Percentiles rank a stretch among this genome's conserved stretches.
Conservation (phyloP, 2,797 vertebrate species). For the Phataginus tricuspis region DNA sequence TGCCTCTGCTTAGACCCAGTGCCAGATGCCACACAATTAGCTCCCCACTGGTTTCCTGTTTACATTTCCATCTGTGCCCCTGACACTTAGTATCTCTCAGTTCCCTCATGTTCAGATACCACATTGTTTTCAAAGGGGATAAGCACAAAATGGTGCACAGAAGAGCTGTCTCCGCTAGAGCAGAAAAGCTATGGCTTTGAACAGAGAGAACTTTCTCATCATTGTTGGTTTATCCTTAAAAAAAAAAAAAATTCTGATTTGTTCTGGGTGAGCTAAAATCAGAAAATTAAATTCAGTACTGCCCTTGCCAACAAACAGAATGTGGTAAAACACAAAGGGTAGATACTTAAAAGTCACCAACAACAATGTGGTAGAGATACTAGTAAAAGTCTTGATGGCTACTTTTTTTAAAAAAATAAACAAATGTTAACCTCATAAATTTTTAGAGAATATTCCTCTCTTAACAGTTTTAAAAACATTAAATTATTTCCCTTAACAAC, state of each 20-base stretch:
- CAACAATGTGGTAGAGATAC: background rate
- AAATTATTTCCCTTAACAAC: constrained; percentile 21
- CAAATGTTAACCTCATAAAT: background rate
- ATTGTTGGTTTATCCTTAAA: background rate
- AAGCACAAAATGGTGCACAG: constrained; percentile 19
- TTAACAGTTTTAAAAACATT: background rate
- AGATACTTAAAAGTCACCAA: background rate
- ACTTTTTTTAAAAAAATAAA: background rate
- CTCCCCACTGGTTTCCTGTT: constrained; percentile 70
- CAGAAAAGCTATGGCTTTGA: background rate
- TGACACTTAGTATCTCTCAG: constrained; percentile 3
- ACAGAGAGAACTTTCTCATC: background rate
- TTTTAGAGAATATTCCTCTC: constrained; percentile 17
- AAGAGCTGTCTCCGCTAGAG: background rate
- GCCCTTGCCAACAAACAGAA: background rate
- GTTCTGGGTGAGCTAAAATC: background rate
- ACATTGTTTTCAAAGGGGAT: constrained; percentile 42
- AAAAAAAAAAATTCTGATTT: background rate
- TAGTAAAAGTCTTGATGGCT: background rate
- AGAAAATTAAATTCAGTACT: background rate
- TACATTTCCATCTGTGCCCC: constrained; percentile 71
- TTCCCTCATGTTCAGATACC: constrained; percentile 35
- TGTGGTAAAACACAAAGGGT: background rate
- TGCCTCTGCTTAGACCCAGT: constrained; percentile 62
- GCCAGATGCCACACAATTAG: constrained; percentile 69